Evolutionary conservation across 1,140 invertebrate species (phyloP), one percentile per base, ranked within the genome.

Genomic region (Stratiolaelaps scimitus): DNA sequence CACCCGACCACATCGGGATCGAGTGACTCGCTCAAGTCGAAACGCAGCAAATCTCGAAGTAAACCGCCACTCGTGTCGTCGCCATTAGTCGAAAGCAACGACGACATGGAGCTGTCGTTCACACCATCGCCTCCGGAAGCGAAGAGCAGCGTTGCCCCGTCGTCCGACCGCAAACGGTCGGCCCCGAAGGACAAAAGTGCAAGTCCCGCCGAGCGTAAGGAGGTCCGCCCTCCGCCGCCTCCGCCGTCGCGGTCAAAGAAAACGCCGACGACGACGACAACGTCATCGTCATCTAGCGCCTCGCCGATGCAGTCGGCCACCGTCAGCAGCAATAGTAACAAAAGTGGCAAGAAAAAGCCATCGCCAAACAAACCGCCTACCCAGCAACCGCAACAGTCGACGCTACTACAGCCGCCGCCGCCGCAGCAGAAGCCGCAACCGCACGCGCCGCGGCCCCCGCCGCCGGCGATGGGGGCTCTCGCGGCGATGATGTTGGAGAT

Each of bases 111-210:
- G 2, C 26, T 60, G 4, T 26, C 26, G 23, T 60, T 60, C 53
- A 60, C 53, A 26, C 53, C 53, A 10, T 60, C 53, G 26, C 53
- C 53, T 10, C 53, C 53, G 4, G 53, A 60, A 10, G 4, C 34
- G 4, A 40, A 40, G 10, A 40, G 34, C 34, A 10, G 5, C 10
- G 5, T 40, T 6, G 5, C 5, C 10, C 34, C 34, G 10, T 10
- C 34, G 34, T 40, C 34, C 10, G 34, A 40, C 10, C 34, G 34
- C 5, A 40, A 40, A 10, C 34, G 34, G 10, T 40, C 34, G 4
- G 34, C 34, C 5, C 34, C 34, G 34, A 40, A 40, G 34, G 34
- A 40, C 34, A 40, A 40, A 40, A 40, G 34, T 40, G 34, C 34
- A 6, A 40, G 34, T 40, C 34, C 34, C 10, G 10, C 34, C 10